phyloP scores from a whole-genome alignment of 2,797 vertebrate genomes.

The Anabacerthia variegaticeps region DNA sequence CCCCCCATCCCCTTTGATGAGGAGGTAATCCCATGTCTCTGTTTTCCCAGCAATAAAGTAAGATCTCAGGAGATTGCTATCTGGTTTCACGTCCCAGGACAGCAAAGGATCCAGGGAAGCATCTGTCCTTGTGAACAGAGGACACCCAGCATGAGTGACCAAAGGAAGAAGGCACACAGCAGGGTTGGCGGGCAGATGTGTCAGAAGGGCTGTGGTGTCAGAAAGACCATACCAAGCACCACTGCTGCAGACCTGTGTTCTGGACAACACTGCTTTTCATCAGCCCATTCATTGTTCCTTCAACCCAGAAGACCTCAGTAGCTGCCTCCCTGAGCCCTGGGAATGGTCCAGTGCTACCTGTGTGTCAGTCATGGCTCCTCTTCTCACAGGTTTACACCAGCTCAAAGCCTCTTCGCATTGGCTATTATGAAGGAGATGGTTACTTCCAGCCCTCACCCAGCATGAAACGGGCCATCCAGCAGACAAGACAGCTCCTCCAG shows the following conservation, averaged over 20 bases:
- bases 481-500: conserved; percentile 80
- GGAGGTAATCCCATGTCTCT: conserved; percentile 65
- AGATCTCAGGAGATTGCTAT: background rate
- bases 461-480: conserved; percentile 76
- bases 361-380: background rate
- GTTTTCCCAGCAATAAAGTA: background rate
- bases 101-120: background rate
- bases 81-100: background rate
- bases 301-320: background rate
- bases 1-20: conserved; percentile 83
- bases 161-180: background rate
- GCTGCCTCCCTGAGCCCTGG: background rate
- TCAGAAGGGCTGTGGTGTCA: background rate
- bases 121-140: background rate
- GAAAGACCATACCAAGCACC: background rate
- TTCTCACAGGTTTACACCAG: conserved; percentile 77
- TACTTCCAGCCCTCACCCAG: conserved; percentile 73
- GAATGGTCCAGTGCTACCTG: fast-evolving
- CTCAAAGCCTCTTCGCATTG: conserved; percentile 74
- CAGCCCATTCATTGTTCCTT: background rate
- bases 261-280: background rate
- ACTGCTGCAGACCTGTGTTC: background rate
- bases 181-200: background rate
- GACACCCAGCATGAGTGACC: background rate
- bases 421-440: conserved; percentile 77